phyloP scores from a whole-genome alignment of 2,797 vertebrate genomes.

The Coendou prehensilis region DNA sequence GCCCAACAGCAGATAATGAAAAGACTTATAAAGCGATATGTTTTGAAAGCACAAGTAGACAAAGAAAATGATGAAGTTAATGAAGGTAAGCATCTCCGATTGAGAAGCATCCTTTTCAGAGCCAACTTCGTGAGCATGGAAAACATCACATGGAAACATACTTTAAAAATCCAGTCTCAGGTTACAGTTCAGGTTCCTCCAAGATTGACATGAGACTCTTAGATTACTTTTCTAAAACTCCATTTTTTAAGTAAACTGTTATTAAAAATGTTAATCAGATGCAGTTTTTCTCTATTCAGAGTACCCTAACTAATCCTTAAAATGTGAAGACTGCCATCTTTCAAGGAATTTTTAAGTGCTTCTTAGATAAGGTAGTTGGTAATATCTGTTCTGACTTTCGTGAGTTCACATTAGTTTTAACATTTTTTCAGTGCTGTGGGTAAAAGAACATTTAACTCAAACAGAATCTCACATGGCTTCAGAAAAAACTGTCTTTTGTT shows the following conservation, averaged over 20 bases:
- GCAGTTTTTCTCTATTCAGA: not conserved
- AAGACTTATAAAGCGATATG: conserved; percentile 94
- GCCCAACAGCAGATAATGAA: conserved; percentile 95
- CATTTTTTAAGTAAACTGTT: conserved; percentile 1
- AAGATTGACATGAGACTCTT: not conserved
- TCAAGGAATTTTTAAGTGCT: not conserved
- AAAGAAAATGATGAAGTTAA: conserved; percentile 96
- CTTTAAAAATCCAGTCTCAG: conserved; percentile 14
- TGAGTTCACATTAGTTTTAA: not conserved
- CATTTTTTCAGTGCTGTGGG: not conserved
- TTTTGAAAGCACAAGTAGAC: conserved; percentile 95
- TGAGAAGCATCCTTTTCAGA: not conserved
- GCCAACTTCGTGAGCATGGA: not conserved
- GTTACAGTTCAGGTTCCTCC: not conserved
- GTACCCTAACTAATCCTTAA: not conserved
- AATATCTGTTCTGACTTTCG: not conserved
- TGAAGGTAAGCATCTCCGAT: conserved; percentile 90
- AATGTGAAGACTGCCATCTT: not conserved
- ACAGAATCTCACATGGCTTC: not conserved
- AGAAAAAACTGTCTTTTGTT: conserved; percentile 7
- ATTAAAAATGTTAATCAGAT: not conserved
- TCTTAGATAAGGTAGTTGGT: not conserved
- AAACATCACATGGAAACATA: not conserved
- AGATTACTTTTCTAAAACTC: not conserved
- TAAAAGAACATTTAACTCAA: not conserved